A percentile compares a stretch with the other conserved stretches of the same genome.
phyloP scores from a whole-genome alignment of 2,797 vertebrate species.

The Smutsia gigantea region DNA sequence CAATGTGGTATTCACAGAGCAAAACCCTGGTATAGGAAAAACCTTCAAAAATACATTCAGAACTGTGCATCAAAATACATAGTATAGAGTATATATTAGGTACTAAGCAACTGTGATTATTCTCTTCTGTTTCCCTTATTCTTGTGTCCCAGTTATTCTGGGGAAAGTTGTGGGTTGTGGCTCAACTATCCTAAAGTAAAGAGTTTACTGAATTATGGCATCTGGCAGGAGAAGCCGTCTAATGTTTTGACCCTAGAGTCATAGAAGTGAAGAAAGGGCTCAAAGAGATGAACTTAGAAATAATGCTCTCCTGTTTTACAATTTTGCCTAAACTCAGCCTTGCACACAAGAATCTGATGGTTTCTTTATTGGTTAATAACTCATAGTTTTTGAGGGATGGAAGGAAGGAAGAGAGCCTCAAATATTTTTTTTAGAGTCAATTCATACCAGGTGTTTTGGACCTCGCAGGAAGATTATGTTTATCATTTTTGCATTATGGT shows the following conservation, averaged over 20 bases:
- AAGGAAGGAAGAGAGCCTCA: background rate
- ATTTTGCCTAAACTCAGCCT: background rate
- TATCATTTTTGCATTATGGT: background rate
- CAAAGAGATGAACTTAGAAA: background rate
- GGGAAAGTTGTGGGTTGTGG: background rate
- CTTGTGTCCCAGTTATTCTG: background rate
- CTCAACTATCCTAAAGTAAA: background rate
- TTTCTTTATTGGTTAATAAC: background rate
- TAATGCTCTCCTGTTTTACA: background rate
- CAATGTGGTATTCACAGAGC: background rate
- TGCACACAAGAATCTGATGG: background rate
- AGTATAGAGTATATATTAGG: background rate
- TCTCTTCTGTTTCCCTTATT: background rate
- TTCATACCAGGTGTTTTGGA: background rate
- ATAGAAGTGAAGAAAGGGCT: background rate
- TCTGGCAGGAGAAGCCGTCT: background rate
- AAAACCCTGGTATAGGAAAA: background rate
- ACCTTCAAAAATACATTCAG: background rate
- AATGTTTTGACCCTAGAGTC: background rate
- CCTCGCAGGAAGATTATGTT: background rate
- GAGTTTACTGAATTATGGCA: background rate
- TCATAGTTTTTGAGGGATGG: background rate
- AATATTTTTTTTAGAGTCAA: background rate
- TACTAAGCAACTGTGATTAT: background rate
- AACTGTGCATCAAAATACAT: background rate